phyloP scores from a whole-genome alignment of 2,888 invertebrate species.

The Acleris emargana region DNA sequence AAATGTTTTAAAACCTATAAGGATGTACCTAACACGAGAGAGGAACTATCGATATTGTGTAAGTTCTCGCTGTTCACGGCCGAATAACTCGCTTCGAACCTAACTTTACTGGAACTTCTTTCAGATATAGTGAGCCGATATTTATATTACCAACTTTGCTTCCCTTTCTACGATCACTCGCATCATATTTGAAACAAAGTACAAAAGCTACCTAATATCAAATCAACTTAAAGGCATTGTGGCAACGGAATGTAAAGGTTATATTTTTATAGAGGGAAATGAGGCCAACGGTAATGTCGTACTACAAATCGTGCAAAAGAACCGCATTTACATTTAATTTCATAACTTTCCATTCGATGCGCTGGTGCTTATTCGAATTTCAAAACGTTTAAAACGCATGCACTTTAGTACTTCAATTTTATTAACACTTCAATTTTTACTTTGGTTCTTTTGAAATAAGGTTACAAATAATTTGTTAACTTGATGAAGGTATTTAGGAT shows the following conservation, averaged over 20 bases:
- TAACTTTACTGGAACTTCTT: constrained; percentile 7
- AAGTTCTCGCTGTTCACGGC: constrained; percentile 6
- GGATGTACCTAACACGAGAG: constrained; percentile 2
- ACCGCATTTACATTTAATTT: constrained; percentile 28
- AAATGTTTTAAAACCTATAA: constrained; percentile 1
- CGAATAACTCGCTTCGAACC: constrained; percentile 9
- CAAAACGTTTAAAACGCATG: constrained; percentile 26
- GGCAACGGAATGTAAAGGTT: background rate
- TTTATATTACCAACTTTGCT: background rate
- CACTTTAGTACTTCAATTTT: constrained; percentile 2
- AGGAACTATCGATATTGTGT: constrained; percentile 10
- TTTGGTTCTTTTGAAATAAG: constrained; percentile 19
- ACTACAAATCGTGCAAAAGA: constrained; percentile 22
- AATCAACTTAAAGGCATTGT: background rate
- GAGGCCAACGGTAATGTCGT: constrained; percentile 6
- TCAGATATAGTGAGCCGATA: constrained; percentile 1
- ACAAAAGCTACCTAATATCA: background rate
- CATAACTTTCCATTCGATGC: constrained; percentile 31
- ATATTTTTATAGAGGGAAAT: constrained; percentile 10
- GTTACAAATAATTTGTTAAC: too few relatives aligned
- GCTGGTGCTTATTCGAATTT: constrained; percentile 25
- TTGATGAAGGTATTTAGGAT: too few relatives aligned
- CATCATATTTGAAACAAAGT: background rate
- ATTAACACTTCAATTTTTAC: constrained; percentile 17
- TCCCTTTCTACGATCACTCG: constrained; percentile 1